phyloP scores from a whole-genome alignment of 2,113 vertebrate genomes.

The Hyperopisus bebe region DNA sequence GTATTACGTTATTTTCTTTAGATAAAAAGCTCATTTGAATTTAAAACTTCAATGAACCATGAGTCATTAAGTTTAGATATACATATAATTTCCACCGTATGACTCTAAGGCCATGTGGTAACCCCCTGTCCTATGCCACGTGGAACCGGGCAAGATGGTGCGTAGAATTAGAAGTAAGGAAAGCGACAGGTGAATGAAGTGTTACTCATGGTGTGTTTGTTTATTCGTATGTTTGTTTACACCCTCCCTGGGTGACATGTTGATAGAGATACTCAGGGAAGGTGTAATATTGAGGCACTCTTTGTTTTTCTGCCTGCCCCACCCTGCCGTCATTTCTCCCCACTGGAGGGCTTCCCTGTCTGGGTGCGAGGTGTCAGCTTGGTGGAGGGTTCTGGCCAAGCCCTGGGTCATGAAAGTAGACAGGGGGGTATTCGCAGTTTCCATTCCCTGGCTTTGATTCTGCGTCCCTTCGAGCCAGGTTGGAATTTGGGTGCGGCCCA shows the following conservation, averaged over 20 bases:
- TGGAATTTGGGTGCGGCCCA: constrained; percentile 1
- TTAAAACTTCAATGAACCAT: neutral
- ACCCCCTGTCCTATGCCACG: neutral
- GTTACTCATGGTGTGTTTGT: neutral
- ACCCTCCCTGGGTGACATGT: neutral
- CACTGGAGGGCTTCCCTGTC: neutral
- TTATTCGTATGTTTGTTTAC: neutral
- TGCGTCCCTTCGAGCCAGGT: neutral
- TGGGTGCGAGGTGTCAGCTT: neutral
- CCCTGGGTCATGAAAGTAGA: neutral
- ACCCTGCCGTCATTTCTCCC: neutral
- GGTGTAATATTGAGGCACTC: neutral
- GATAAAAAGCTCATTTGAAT: neutral
- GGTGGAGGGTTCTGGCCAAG: neutral
- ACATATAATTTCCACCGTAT: neutral
- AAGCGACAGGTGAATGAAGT: neutral
- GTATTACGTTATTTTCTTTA: neutral
- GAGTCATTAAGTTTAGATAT: neutral
- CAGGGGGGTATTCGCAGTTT: neutral
- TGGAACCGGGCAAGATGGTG: neutral
- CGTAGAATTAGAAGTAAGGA: neutral
- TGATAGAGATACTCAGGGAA: neutral
- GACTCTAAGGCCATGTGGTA: neutral
- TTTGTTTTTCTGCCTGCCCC: neutral
- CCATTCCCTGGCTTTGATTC: neutral